phyloP scores from a whole-genome alignment of 2,797 vertebrate species.

The Crypturellus tataupa region DNA sequence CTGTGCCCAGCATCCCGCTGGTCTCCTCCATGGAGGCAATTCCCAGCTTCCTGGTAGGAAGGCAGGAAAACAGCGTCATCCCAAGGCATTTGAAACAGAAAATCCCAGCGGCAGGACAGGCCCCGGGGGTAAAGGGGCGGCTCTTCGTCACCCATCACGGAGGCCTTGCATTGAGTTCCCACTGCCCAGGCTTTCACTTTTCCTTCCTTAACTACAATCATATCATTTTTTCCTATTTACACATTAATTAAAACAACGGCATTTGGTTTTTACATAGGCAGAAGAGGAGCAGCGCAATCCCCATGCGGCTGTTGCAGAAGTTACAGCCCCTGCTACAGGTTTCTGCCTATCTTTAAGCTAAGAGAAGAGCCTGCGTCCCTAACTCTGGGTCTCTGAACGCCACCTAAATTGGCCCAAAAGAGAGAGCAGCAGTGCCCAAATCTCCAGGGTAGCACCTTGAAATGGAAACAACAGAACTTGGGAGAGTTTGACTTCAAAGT shows the following conservation, averaged over 20 bases:
- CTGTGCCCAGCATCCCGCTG: fast-evolving
- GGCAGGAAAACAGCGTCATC: background rate
- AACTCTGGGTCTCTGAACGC: background rate
- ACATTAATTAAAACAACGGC: constrained; percentile 63
- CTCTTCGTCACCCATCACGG: background rate
- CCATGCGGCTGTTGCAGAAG: background rate
- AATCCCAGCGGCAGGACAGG: background rate
- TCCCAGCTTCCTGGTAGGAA: background rate
- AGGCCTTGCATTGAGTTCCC: constrained; percentile 42
- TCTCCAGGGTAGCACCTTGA: background rate
- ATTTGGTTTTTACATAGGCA: constrained; percentile 50
- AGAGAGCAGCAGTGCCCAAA: fast-evolving
- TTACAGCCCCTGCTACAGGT: too few species aligned
- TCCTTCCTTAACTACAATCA: constrained; percentile 69
- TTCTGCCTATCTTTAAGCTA: background rate
- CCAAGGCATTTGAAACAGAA: background rate
- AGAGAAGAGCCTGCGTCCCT: background rate
- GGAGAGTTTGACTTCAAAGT: constrained; percentile 29
- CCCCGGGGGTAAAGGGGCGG: background rate
- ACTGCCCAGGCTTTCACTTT: constrained; percentile 48
- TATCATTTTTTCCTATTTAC: constrained; percentile 71
- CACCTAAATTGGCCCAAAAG: background rate
- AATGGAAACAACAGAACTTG: background rate
- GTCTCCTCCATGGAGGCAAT: background rate
- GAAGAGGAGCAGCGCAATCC: background rate